phyloP scores from a whole-genome alignment of 2,888 invertebrate genomes.

The Drosophila pseudotalamancana region DNA sequence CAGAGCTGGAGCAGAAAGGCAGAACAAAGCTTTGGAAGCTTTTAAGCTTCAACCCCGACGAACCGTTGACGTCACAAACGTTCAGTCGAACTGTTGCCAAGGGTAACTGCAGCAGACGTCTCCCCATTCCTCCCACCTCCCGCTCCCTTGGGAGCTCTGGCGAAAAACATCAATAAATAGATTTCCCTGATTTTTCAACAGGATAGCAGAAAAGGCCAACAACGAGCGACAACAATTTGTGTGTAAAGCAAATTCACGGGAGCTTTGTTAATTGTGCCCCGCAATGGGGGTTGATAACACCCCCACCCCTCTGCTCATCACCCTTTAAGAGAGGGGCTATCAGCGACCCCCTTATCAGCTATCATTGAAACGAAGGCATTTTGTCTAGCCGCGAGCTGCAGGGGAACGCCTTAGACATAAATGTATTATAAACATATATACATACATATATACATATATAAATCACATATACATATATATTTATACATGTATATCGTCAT shows the following conservation, averaged over 20 bases:
- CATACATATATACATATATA: not conserved
- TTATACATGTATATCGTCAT: not conserved
- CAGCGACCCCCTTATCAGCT: conserved; percentile 25
- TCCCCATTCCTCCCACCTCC: conserved; percentile 9
- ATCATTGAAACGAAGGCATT: conserved; percentile 10
- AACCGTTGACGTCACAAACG: conserved; percentile 48
- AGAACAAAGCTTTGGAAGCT: conserved; percentile 38
- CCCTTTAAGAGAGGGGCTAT: not conserved
- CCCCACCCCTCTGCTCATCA: too few species aligned
- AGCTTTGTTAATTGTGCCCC: conserved; percentile 15
- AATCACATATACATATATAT: not conserved
- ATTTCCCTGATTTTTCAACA: conserved; percentile 83
- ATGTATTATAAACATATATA: not conserved
- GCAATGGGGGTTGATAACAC: not conserved
- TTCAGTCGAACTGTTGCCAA: conserved; percentile 11
- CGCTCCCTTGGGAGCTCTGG: conserved; percentile 32
- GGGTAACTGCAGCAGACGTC: not conserved
- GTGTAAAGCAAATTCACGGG: not conserved
- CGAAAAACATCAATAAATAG: conserved; percentile 83
- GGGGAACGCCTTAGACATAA: conserved; percentile 10
- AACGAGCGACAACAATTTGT: conserved; percentile 15
- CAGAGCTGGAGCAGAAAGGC: conserved; percentile 8
- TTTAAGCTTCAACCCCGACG: too few species aligned
- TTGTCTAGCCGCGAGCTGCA: conserved; percentile 7
- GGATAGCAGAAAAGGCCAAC: conserved; percentile 65